These are phyloP conservation scores for Drosophila barbarae DNA, from an alignment of 2,888 invertebrate species.

Conservation along the genomic window DNA sequence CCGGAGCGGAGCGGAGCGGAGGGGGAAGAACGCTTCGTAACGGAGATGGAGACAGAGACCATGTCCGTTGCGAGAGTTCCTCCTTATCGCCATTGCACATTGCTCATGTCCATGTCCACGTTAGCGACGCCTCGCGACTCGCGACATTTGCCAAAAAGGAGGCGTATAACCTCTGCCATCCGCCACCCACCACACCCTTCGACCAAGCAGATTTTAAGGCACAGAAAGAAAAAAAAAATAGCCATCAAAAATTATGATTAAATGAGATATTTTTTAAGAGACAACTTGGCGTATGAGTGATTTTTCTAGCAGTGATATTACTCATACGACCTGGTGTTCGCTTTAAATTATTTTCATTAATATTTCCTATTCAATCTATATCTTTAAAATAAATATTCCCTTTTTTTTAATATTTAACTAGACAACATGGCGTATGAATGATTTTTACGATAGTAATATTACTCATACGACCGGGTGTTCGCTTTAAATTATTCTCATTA, in stretches of 20 bases:
- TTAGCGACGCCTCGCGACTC: conserved; percentile 43
- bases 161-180: conserved; percentile 10
- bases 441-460: background rate
- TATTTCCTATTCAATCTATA: background rate
- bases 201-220: conserved; percentile 3
- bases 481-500: too few species aligned
- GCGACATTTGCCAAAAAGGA: conserved; percentile 49
- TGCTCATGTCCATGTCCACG: conserved; percentile 60
- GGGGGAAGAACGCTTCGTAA: background rate
- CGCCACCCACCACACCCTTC: conserved; percentile 5
- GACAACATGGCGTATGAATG: background rate
- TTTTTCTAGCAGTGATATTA: background rate
- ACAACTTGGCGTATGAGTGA: background rate
- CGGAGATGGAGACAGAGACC: conserved; percentile 19
- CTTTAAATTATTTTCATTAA: too few species aligned
- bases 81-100: conserved; percentile 69
- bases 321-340: background rate
- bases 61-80: conserved; percentile 33
- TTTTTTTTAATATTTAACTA: background rate
- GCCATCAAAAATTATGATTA: background rate
- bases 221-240: background rate
- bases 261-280: background rate
- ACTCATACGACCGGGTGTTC: background rate
- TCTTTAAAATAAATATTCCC: background rate
- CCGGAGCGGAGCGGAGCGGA: background rate